Conservation (phyloP, 2,888 invertebrate species). For the Sesia apiformis region DNA sequence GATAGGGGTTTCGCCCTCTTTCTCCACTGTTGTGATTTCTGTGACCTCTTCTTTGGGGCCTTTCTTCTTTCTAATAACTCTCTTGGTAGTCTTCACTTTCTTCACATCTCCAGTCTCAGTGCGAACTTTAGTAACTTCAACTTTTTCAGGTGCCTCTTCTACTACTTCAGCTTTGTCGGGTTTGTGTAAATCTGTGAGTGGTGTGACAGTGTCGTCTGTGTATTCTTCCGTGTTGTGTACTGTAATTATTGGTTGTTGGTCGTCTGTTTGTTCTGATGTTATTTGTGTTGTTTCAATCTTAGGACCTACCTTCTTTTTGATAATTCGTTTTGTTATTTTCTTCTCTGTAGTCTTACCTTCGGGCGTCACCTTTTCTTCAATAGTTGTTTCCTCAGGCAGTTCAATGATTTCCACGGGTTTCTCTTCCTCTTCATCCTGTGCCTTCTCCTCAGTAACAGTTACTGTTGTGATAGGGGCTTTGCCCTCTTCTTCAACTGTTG, state of each 20-base stretch:
- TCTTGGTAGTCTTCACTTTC: no score
- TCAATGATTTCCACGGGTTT: slow-evolving; percentile 14
- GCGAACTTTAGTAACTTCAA: no score
- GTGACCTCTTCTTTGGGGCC: no score
- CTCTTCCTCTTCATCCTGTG: slow-evolving; percentile 12
- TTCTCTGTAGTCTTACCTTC: slow-evolving; percentile 15
- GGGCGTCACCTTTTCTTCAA: slow-evolving; percentile 23
- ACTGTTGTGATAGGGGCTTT: slow-evolving; percentile 10
- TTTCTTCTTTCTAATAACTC: no score
- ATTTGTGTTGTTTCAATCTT: slow-evolving; percentile 28
- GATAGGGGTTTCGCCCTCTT: no score
- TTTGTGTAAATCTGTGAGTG: no score
- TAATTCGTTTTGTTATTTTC: slow-evolving; percentile 15
- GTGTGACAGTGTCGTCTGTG: no score
- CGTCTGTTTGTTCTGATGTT: slow-evolving; percentile 13
- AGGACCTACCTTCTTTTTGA: slow-evolving; percentile 26
- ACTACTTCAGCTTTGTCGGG: no score
- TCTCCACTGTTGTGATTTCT: no score
- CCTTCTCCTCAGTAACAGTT: slow-evolving; percentile 8
- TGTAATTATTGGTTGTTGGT: slow-evolving; percentile 2
- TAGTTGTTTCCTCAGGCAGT: slow-evolving; percentile 37
- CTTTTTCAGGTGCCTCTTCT: no score
- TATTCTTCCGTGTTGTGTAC: no score
- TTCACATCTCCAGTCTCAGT: no score
- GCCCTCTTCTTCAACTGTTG: slow-evolving; percentile 21